These are phyloP conservation scores for Phyllotreta cruciferae DNA, from an alignment of 2,888 invertebrate species.

Conservation along the genomic window DNA sequence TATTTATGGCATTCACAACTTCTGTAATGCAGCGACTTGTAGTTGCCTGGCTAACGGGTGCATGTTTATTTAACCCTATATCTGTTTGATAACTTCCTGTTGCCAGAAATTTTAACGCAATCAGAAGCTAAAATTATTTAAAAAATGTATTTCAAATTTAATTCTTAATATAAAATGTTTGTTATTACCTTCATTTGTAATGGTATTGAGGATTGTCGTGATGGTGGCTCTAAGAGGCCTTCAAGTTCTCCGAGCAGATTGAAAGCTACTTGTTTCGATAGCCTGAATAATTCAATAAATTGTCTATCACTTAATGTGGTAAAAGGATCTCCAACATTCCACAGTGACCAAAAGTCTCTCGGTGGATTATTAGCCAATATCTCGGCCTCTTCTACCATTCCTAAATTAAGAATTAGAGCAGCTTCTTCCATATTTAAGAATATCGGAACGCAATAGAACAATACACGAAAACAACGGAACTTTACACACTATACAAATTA, in stretches of 20 bases:
- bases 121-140: slow-evolving; percentile 9
- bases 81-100: slow-evolving; percentile 29
- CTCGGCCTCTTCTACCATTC: slow-evolving; percentile 7
- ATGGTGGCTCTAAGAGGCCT: slow-evolving; percentile 1
- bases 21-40: slow-evolving; percentile 21
- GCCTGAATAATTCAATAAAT: slow-evolving; percentile 9
- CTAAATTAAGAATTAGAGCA: slow-evolving; percentile 1
- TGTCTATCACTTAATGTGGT: slow-evolving; percentile 3
- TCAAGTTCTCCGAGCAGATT: background rate
- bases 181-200: slow-evolving; percentile 4
- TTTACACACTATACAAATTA: too few species aligned
- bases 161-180: background rate
- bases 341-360: slow-evolving; percentile 7
- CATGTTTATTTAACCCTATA: slow-evolving; percentile 21
- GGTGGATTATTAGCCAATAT: slow-evolving; percentile 8
- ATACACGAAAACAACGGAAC: slow-evolving; percentile 4
- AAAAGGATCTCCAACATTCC: slow-evolving; percentile 7
- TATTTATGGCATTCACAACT: slow-evolving; percentile 25
- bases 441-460: background rate
- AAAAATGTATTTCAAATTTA: background rate
- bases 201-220: background rate
- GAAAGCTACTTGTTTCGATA: background rate
- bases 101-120: slow-evolving; percentile 19
- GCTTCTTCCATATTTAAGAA: slow-evolving; percentile 3
- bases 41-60: slow-evolving; percentile 23